Conservation (phyloP, 1,140 invertebrate species). For the Pinna nobilis region DNA sequence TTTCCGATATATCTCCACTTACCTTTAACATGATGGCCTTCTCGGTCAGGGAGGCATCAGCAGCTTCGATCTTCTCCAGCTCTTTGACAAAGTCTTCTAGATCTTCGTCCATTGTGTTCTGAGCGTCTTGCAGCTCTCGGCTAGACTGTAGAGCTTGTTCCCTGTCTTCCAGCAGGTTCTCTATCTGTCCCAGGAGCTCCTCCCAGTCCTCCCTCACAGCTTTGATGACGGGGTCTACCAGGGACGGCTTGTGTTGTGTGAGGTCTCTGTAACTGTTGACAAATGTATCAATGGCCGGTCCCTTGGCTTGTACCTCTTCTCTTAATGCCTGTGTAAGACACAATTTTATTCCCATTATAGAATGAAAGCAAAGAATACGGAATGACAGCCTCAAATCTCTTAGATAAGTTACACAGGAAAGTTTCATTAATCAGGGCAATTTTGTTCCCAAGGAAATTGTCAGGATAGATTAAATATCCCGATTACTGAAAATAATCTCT, state of each 20-base stretch:
- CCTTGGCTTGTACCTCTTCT: constrained; percentile 62
- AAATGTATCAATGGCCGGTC: constrained; percentile 61
- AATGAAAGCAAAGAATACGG: constrained; percentile 1
- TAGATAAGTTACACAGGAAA: too few relatives aligned
- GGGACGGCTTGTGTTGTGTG: constrained; percentile 65
- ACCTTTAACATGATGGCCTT: constrained; percentile 83
- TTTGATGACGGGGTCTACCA: constrained; percentile 64
- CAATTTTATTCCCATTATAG: background rate
- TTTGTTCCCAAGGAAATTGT: too few relatives aligned
- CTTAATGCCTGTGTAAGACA: constrained; percentile 60
- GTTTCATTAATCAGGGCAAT: too few relatives aligned
- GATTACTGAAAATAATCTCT: too few relatives aligned
- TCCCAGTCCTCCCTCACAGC: constrained; percentile 70
- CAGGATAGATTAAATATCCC: too few relatives aligned
- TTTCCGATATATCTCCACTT: constrained; percentile 35
- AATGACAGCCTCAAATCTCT: too few relatives aligned
- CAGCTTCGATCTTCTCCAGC: constrained; percentile 66
- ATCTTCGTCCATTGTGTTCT: constrained; percentile 67
- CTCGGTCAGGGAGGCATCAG: constrained; percentile 70
- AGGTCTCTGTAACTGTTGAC: constrained; percentile 57
- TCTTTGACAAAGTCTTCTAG: constrained; percentile 66
- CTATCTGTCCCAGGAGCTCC: constrained; percentile 65
- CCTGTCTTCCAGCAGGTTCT: constrained; percentile 61
- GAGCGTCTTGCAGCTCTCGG: constrained; percentile 58
- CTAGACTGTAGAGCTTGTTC: constrained; percentile 53